phyloP scores from a whole-genome alignment of 1,140 invertebrate genomes.

The Pogonognathellus flavescens region DNA sequence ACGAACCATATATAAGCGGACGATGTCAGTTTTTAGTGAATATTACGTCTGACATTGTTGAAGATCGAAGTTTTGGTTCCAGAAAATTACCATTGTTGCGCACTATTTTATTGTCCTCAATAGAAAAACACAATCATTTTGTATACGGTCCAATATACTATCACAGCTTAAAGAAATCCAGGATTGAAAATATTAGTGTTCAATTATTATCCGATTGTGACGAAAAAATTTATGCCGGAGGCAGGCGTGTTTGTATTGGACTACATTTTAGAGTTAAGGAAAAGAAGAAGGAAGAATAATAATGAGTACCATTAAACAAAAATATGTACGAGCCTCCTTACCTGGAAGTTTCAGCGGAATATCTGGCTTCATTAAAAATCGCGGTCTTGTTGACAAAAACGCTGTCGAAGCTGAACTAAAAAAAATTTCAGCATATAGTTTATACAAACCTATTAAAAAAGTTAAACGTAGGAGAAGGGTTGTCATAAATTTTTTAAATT shows the following conservation, averaged over 20 bases:
- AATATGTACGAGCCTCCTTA: not conserved
- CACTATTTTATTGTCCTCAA: not conserved
- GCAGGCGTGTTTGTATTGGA: too few relatives aligned
- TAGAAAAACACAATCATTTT: not conserved
- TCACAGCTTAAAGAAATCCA: not conserved
- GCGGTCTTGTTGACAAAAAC: not conserved
- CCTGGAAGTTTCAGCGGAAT: not conserved
- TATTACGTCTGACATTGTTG: too few relatives aligned
- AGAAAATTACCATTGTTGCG: not conserved
- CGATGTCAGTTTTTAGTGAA: not conserved
- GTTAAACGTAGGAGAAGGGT: not conserved
- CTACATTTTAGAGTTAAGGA: too few relatives aligned
- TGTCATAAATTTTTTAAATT: not conserved
- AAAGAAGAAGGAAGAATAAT: not conserved
- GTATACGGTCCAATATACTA: not conserved
- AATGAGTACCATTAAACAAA: not conserved
- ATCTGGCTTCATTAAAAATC: not conserved
- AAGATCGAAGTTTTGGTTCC: too few relatives aligned
- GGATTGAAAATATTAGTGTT: too few relatives aligned
- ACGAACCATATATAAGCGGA: not conserved
- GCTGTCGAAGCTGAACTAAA: not conserved
- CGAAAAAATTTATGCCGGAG: too few relatives aligned
- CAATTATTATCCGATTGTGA: too few relatives aligned
- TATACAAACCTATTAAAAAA: not conserved
- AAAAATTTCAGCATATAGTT: not conserved